Evolutionary conservation across 2,113 vertebrate genomes (phyloP), one percentile per base, ranked within the genome.

Genomic region (Pollachius pollachius): DNA sequence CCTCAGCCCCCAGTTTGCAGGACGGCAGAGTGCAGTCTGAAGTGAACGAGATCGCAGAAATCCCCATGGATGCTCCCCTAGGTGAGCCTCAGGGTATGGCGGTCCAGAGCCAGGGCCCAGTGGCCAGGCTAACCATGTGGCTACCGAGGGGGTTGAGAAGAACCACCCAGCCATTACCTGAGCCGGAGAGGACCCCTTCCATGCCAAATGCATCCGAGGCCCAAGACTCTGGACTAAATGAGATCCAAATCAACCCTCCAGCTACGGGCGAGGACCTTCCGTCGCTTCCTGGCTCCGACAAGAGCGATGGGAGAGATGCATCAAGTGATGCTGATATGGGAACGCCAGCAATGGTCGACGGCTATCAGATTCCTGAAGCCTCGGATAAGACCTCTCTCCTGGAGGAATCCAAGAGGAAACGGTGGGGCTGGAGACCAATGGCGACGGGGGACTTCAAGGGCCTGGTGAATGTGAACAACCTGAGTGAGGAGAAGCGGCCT

Each of bases 81-180:
- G 27, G 13, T 3, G 11, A 19, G 25, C 64, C 27, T 12, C 25
- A 79, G 18, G 65, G 69, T n/a, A 68, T 85, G 1, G 62, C 84
- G 9, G 34, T 75, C 4, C 25, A 85, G 15, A 83, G 68, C 0
- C 71, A 73, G 63, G 75, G 77, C 21, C 81, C 73, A 9, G 57
- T n/a, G 60, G 25, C 64, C 5, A 77, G 63, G 19, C 52, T 84
- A 54, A 80, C 83, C 0, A 52, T 86, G 0, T 88, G 79, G 83
- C 62, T 84, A 6, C 78, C 83, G 68, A 81, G 62, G 19, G 52
- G 72, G 18, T 19, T 68, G 23, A 61, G 67, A 56, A 61, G 67
- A 56, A 17, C 68, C 8, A 62, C 9, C 64, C n/a, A 56, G 62
- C 17, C 4, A 18, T 16, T 12, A 71, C 17, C 18, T 64, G 0